A percentile compares a stretch with the other conserved stretches of the same genome.
phyloP scores from a whole-genome alignment of 2,113 vertebrate species.

The Vanacampus margaritifer region DNA sequence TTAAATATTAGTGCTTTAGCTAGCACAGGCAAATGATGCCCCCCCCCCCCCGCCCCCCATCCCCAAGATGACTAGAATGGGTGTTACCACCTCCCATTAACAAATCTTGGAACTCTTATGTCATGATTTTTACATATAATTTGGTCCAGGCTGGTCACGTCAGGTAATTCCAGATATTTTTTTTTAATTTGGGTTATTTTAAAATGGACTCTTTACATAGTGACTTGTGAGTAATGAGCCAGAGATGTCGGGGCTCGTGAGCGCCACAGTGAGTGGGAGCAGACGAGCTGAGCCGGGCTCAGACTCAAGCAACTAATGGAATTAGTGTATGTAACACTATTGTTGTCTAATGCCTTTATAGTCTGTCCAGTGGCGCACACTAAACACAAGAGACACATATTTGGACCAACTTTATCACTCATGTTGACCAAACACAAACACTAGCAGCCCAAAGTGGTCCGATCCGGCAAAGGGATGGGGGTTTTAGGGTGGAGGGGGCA shows the following conservation, averaged over 20 bases:
- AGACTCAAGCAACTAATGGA: slow-evolving; percentile 62
- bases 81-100: too few species aligned
- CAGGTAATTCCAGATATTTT: too few species aligned
- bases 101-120: too few species aligned
- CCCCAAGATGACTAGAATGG: too few species aligned
- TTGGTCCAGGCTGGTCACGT: too few species aligned
- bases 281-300: slow-evolving; percentile 43
- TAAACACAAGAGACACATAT: slow-evolving; percentile 43
- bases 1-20: too few species aligned
- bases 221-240: background rate
- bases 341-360: slow-evolving; percentile 66
- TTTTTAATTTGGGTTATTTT: too few species aligned
- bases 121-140: too few species aligned
- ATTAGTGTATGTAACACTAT: slow-evolving; percentile 66
- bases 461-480: background rate
- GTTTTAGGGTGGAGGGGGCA: background rate
- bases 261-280: slow-evolving; percentile 36
- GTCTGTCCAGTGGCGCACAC: slow-evolving; percentile 46
- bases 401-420: slow-evolving; percentile 71
- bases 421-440: slow-evolving; percentile 68
- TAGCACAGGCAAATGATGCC: too few species aligned
- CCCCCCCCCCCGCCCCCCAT: too few species aligned
- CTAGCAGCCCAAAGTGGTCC: slow-evolving; percentile 47
- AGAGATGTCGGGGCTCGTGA: slow-evolving; percentile 24
- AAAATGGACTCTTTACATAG: too few species aligned